Base-by-base conservation (phyloP, 2,888 invertebrate species). In the Thecocarcelia acutangulata region DNA sequence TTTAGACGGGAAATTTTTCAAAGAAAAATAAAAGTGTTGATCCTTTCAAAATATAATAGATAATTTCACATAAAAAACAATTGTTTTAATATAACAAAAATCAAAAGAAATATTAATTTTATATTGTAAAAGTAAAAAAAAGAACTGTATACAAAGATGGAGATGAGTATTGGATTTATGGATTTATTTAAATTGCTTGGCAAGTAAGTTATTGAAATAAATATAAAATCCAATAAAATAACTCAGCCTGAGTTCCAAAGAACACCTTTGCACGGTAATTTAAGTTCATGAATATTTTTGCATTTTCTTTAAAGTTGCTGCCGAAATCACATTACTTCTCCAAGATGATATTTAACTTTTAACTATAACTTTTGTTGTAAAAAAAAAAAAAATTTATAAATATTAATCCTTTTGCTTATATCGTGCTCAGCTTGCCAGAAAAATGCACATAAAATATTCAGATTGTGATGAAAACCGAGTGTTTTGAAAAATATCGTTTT, bases 131-230 rank as follows among this genome's bases (percentile, higher is more conserved):
- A 48, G 19, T 19, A 4, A 1, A 19, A 13, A 40, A 28, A 15
- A 48, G 0, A 52, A 37, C 2, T 9, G 0, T 4, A 13, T 3
- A 21, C 5, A 11, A 72, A 66, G 46, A 82, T 82, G 82, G 74
- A 78, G 8, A 13, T 68, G 17, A 70, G 56, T 50, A 28, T 82
- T 15, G 70, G 74, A 11, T 2, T 54, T 13, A 2, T 74, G 42
- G 70, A 78, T 5, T 33, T 70, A 12, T 17, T 82, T 1, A 82
- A 78, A 66, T n/a, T 82, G 21, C 37, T 82, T 13, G 78, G 74
- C 52, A 82, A 82, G 82, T 82, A 66, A 78, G 82, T 82, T 37
- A 13, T 48, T 21, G 37, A 3, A 54, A 44, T 15, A 15, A 37
- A 59, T n/a, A 12, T 13, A 8, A 6, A 13, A 59, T 24, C 9